These are phyloP conservation scores for Phoeniculus purpureus DNA, from an alignment of 2,797 vertebrate species.

Conservation along the genomic window DNA sequence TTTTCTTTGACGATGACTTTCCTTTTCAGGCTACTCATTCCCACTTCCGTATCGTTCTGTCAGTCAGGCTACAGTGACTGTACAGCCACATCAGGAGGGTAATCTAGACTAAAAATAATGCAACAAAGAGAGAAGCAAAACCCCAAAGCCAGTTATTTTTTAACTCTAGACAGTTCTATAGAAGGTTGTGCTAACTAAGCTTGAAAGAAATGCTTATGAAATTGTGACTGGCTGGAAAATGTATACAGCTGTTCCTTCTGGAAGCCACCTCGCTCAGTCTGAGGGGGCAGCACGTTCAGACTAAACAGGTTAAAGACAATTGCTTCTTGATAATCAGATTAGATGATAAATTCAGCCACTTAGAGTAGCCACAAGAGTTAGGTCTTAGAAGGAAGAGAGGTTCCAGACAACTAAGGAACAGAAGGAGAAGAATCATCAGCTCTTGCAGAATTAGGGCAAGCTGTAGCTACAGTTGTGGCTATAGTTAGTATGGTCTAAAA, in stretches of 20 bases:
- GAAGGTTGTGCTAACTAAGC: not conserved
- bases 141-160: not conserved
- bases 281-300: not conserved
- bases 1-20: not conserved
- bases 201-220: not conserved
- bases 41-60: not conserved
- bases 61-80: not conserved
- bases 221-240: not conserved
- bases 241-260: not conserved
- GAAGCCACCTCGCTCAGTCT: not conserved
- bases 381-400: not conserved
- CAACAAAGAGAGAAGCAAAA: too few species aligned
- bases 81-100: not conserved
- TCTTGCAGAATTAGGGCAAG: not conserved
- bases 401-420: not conserved
- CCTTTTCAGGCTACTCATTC: not conserved
- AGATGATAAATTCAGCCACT: conserved; percentile 5
- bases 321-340: conserved; percentile 19
- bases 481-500: not conserved
- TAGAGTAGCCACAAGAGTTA: not conserved
- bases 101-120: not conserved
- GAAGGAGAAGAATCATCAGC: not conserved
- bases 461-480: not conserved
- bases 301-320: conserved; percentile 1
- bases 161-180: not conserved